phyloP scores from a whole-genome alignment of 2,797 vertebrate species.

The Salmo trutta region DNA sequence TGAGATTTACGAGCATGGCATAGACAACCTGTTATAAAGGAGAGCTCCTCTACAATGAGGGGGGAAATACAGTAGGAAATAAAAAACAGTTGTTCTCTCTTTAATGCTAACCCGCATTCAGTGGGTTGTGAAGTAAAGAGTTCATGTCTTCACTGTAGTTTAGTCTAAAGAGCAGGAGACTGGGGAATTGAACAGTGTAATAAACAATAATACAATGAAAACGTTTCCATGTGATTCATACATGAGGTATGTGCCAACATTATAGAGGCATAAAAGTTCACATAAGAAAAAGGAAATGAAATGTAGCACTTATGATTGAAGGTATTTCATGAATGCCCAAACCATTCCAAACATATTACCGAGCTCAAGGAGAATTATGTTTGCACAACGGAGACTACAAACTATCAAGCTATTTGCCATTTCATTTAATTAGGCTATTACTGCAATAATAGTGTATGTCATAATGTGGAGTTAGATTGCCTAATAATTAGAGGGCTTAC shows the following conservation, averaged over 20 bases:
- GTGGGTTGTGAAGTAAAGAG: background rate
- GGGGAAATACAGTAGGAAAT: background rate
- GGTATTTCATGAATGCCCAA: constrained; percentile 8
- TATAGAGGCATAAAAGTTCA: constrained; percentile 28
- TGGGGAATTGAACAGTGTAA: background rate
- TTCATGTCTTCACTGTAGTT: background rate
- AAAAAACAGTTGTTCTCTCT: background rate
- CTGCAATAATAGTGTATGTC: constrained; percentile 8
- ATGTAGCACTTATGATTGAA: constrained; percentile 17
- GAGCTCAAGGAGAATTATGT: constrained; percentile 5
- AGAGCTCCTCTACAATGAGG: background rate
- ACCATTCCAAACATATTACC: background rate
- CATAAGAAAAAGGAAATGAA: constrained; percentile 57
- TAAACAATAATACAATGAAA: background rate
- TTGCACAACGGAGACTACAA: background rate
- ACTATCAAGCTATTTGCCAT: background rate
- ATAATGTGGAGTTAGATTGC: constrained; percentile 1
- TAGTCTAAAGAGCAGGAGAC: background rate
- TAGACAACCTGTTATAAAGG: background rate
- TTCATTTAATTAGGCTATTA: background rate
- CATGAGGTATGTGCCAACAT: constrained; percentile 37
- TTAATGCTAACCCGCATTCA: no score
- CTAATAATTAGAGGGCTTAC: background rate
- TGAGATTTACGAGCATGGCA: background rate
- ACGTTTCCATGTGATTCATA: background rate